Evolutionary conservation across 2,113 vertebrate genomes (phyloP).

Genomic region (Sander lucioperca): DNA sequence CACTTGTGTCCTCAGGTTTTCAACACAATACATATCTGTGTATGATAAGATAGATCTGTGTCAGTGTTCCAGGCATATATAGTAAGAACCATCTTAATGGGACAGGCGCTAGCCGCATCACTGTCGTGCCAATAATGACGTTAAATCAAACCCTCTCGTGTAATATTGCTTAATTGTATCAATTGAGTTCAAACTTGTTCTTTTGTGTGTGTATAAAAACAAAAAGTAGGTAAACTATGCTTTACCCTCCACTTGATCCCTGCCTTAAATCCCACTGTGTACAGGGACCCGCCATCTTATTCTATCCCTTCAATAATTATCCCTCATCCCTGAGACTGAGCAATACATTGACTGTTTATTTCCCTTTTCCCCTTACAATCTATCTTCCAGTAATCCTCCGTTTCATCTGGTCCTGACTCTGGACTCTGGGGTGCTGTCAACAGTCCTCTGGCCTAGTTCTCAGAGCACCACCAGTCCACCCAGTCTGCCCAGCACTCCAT

Average conservation of each 20-base stretch:
- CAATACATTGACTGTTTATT: constrained; percentile 22
- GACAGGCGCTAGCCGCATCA: neutral
- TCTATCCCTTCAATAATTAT: constrained; percentile 16
- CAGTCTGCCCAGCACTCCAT: constrained; percentile 59
- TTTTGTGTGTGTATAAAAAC: neutral
- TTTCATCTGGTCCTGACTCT: constrained; percentile 55
- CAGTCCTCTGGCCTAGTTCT: constrained; percentile 75
- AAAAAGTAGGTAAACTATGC: neutral
- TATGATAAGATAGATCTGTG: no score
- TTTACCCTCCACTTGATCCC: constrained; percentile 12
- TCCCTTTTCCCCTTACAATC: neutral
- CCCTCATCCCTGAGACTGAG: neutral
- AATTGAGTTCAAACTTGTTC: neutral
- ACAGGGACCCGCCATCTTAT: neutral
- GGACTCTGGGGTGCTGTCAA: constrained; percentile 56
- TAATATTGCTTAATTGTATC: neutral
- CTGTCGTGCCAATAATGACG: no score
- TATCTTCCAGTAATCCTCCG: constrained; percentile 37
- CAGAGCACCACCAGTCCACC: constrained; percentile 62
- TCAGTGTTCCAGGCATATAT: neutral
- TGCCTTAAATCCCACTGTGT: constrained; percentile 1
- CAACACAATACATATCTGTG: no score
- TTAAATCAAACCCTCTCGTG: no score
- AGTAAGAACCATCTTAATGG: neutral
- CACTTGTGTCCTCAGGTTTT: neutral